Evolutionary conservation across 2,113 vertebrate genomes (phyloP).

Genomic region (Gyps fulvus): DNA sequence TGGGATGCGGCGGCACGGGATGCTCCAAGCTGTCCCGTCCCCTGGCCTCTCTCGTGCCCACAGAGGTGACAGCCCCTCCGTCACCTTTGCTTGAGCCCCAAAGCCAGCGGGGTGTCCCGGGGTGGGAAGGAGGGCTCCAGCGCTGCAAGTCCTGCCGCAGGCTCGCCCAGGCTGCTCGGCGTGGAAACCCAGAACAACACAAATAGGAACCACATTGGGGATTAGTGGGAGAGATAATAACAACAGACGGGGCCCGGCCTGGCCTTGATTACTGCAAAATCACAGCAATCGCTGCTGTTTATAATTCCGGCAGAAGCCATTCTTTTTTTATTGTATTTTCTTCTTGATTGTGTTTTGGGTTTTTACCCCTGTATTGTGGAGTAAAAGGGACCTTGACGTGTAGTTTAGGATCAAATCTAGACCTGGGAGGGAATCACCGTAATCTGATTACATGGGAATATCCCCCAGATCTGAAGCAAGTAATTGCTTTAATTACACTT

Average conservation of each 20-base stretch:
- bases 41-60: neutral
- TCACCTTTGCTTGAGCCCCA: neutral
- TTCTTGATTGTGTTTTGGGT: conserved; percentile 23
- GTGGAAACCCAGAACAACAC: neutral
- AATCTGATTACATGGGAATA: neutral
- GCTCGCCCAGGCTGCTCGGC: neutral
- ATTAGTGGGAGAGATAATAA: conserved; percentile 54
- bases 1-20: neutral
- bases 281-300: conserved; percentile 52
- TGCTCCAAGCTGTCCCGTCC: fast-evolving
- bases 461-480: neutral
- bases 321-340: conserved; percentile 5
- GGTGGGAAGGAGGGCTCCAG: neutral
- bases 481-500: neutral
- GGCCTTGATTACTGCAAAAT: conserved; percentile 65
- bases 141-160: neutral
- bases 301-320: conserved; percentile 43
- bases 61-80: neutral
- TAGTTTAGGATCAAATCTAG: neutral
- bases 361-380: neutral
- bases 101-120: neutral
- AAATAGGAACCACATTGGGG: conserved; percentile 66
- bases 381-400: conserved; percentile 21
- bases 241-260: conserved; percentile 19
- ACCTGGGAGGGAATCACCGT: neutral